A percentile compares a stretch with the other conserved stretches of the same genome.
These are phyloP conservation scores for Agonopterix subpropinquella DNA, from an alignment of 2,888 invertebrate species.

Conservation along the genomic window DNA sequence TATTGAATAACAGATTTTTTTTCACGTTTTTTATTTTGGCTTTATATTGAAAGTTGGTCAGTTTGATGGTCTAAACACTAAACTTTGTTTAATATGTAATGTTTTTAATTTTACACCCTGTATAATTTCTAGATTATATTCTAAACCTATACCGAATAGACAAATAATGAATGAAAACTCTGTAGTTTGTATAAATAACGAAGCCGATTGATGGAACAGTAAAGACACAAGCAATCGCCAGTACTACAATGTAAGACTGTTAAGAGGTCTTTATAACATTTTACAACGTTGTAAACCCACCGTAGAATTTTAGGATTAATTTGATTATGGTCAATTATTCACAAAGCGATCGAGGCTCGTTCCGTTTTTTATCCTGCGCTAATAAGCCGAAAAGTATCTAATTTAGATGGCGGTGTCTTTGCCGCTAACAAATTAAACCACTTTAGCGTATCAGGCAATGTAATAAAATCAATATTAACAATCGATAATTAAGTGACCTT, in stretches of 20 bases:
- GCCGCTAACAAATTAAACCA: constrained; percentile 71
- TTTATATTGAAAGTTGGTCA: too few relatives aligned
- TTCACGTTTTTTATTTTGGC: too few relatives aligned
- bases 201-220: too few relatives aligned
- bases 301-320: constrained; percentile 74
- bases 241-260: constrained; percentile 53
- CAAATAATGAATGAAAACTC: too few relatives aligned
- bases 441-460: constrained; percentile 70
- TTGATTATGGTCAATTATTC: constrained; percentile 76
- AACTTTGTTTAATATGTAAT: too few relatives aligned
- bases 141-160: too few relatives aligned
- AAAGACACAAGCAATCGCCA: neutral
- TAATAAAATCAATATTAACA: constrained; percentile 71
- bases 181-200: too few relatives aligned
- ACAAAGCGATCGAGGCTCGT: constrained; percentile 63
- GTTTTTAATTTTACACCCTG: too few relatives aligned
- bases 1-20: too few relatives aligned
- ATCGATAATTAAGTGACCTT: constrained; percentile 69
- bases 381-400: constrained; percentile 73
- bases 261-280: constrained; percentile 69
- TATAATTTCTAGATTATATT: too few relatives aligned
- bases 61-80: too few relatives aligned
- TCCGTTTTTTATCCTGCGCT: constrained; percentile 63
- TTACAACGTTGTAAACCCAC: constrained; percentile 73
- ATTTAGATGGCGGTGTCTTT: constrained; percentile 72